These are phyloP conservation scores for Trematomus bernacchii DNA, from an alignment of 2,797 vertebrate species.

Conservation along the genomic window DNA sequence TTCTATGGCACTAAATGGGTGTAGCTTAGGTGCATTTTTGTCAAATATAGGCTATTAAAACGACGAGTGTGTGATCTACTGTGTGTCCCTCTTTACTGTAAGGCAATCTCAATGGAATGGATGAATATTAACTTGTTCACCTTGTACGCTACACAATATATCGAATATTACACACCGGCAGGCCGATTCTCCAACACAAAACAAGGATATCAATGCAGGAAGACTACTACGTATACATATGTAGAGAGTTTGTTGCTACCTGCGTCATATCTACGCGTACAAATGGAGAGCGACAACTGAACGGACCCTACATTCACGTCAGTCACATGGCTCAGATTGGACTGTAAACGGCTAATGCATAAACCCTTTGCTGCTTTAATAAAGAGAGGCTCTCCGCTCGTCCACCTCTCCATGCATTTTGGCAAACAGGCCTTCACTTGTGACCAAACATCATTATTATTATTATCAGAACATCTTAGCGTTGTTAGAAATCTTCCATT, in stretches of 20 bases:
- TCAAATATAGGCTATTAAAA: constrained; percentile 80
- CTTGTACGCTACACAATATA: constrained; percentile 70
- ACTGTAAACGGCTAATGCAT: constrained; percentile 85
- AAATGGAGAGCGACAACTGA: constrained; percentile 82
- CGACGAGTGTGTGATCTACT: constrained; percentile 72
- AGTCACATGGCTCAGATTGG: constrained; percentile 87
- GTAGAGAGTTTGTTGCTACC: constrained; percentile 80
- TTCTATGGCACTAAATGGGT: constrained; percentile 87
- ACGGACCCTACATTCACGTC: constrained; percentile 85
- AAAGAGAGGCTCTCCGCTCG: constrained; percentile 16
- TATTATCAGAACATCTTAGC: constrained; percentile 75
- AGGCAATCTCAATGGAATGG: constrained; percentile 84
- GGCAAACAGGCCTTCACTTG: constrained; percentile 79
- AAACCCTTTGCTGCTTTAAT: constrained; percentile 79
- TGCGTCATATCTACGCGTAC: constrained; percentile 75
- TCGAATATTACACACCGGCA: constrained; percentile 60
- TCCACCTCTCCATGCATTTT: constrained; percentile 68
- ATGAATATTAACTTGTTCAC: constrained; percentile 71
- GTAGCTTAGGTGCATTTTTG: constrained; percentile 83
- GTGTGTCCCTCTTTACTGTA: constrained; percentile 75
- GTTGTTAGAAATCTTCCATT: constrained; percentile 80
- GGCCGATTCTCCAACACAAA: constrained; percentile 67
- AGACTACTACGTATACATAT: constrained; percentile 80
- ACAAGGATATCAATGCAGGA: constrained; percentile 74
- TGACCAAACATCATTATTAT: constrained; percentile 63